phyloP scores from a whole-genome alignment of 2,113 vertebrate species.

The Marmota flaviventris region DNA sequence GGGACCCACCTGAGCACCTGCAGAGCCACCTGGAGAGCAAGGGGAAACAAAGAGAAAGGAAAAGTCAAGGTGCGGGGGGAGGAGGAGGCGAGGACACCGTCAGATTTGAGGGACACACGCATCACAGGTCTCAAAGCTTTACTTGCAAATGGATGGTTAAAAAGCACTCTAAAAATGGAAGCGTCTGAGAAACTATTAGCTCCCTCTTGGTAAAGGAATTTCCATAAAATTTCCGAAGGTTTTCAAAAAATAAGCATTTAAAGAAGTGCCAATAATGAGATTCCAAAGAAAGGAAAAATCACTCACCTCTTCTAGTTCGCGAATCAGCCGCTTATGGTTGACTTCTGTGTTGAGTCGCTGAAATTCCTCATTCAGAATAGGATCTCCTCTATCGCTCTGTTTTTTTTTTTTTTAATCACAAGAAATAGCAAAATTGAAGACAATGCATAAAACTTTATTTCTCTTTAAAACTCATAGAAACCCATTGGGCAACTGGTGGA shows the following conservation, averaged over 20 bases:
- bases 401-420: conserved; percentile 66
- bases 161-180: neutral
- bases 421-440: conserved; percentile 43
- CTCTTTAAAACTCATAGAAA: conserved; percentile 39
- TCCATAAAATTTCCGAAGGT: neutral
- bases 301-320: conserved; percentile 88
- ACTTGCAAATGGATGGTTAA: neutral
- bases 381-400: conserved; percentile 89
- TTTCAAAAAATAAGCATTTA: neutral
- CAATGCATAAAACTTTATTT: neutral
- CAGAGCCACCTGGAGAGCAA: neutral
- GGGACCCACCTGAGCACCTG: neutral
- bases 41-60: neutral
- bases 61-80: neutral
- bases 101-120: neutral
- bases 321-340: conserved; percentile 85
- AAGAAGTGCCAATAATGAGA: neutral
- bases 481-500: neutral
- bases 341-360: conserved; percentile 81
- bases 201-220: neutral
- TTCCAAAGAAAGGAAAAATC: conserved; percentile 20
- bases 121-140: neutral
- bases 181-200: neutral
- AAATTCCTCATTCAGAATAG: conserved; percentile 85
- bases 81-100: neutral